Evolutionary conservation across 2,888 invertebrate species (phyloP).

Genomic region (Drosophila birchii): DNA sequence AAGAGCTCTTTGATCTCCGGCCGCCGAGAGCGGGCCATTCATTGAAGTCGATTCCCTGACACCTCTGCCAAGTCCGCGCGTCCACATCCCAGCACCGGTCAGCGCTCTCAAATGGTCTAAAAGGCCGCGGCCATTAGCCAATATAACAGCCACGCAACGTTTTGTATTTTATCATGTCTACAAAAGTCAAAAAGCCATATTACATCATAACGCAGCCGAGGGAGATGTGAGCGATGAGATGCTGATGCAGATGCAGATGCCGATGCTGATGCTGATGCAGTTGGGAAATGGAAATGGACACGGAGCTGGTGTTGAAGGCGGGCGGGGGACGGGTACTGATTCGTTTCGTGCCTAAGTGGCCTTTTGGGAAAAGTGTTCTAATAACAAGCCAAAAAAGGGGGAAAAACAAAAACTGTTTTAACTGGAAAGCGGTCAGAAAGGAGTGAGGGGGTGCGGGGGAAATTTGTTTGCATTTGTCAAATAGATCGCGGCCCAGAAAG

Average conservation of each 20-base stretch:
- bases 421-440: conserved; percentile 54
- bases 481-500: conserved; percentile 67
- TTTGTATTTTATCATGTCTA: conserved; percentile 81
- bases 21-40: conserved; percentile 65
- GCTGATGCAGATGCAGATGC: conserved; percentile 23
- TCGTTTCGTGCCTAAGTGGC: conserved; percentile 78
- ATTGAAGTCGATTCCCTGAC: conserved; percentile 62
- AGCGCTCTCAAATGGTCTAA: conserved; percentile 51
- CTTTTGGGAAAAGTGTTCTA: conserved; percentile 75
- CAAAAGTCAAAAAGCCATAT: conserved; percentile 80
- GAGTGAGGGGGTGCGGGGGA: conserved; percentile 30
- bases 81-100: conserved; percentile 25
- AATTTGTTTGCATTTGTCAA: conserved; percentile 81
- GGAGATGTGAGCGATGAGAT: conserved; percentile 39
- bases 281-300: conserved; percentile 36
- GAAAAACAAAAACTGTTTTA: conserved; percentile 59
- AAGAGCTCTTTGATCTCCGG: conserved; percentile 69
- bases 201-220: conserved; percentile 71
- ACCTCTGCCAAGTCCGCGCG: conserved; percentile 24
- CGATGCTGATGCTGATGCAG: conserved; percentile 27
- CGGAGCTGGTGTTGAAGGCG: conserved; percentile 17
- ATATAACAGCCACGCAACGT: conserved; percentile 79
- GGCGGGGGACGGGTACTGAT: conserved; percentile 17
- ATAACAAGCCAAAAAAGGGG: conserved; percentile 67
- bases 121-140: conserved; percentile 80